Evolutionary conservation across 2,888 invertebrate genomes (phyloP).

Genomic region (Platycheirus albimanus): DNA sequence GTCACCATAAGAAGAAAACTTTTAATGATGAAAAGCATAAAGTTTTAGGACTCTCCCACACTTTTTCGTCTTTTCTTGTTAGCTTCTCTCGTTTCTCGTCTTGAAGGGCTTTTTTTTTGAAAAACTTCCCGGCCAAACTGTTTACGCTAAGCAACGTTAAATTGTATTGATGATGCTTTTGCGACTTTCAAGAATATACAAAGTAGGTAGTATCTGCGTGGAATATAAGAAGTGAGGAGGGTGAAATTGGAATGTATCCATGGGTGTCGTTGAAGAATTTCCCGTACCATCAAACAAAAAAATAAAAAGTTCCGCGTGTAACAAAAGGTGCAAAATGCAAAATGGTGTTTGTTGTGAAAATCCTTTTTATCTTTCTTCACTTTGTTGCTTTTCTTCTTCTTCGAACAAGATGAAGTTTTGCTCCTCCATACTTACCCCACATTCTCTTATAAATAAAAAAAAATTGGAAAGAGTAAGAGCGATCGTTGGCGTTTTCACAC

Average conservation of each 20-base stretch:
- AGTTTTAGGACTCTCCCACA: slow-evolving; percentile 76
- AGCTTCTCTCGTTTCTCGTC: slow-evolving; percentile 33
- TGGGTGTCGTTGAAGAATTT: slow-evolving; percentile 58
- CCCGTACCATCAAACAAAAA: slow-evolving; percentile 47
- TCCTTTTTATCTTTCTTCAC: slow-evolving; percentile 17
- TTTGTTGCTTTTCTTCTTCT: slow-evolving; percentile 14
- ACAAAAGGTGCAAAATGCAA: slow-evolving; percentile 73
- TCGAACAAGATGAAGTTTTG: slow-evolving; percentile 67
- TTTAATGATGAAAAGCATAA: slow-evolving; percentile 82
- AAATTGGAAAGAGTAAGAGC: background rate
- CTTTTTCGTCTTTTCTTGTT: slow-evolving; percentile 38
- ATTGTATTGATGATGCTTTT: slow-evolving; percentile 73
- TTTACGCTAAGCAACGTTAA: slow-evolving; percentile 73
- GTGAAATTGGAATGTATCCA: slow-evolving; percentile 22
- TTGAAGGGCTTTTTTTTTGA: slow-evolving; percentile 12
- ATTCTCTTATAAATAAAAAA: background rate
- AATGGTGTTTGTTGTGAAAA: slow-evolving; percentile 68
- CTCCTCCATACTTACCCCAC: background rate
- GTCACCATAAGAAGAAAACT: slow-evolving; percentile 77
- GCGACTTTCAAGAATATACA: slow-evolving; percentile 65
- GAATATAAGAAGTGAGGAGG: background rate
- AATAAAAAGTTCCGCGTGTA: slow-evolving; percentile 48
- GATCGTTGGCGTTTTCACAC: slow-evolving; percentile 41
- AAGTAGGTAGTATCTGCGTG: slow-evolving; percentile 52
- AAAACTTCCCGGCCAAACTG: slow-evolving; percentile 67